A percentile compares a stretch with the other conserved stretches of the same genome.
Evolutionary conservation across 2,113 vertebrate species (phyloP).

Genomic region (Psettodes erumei): DNA sequence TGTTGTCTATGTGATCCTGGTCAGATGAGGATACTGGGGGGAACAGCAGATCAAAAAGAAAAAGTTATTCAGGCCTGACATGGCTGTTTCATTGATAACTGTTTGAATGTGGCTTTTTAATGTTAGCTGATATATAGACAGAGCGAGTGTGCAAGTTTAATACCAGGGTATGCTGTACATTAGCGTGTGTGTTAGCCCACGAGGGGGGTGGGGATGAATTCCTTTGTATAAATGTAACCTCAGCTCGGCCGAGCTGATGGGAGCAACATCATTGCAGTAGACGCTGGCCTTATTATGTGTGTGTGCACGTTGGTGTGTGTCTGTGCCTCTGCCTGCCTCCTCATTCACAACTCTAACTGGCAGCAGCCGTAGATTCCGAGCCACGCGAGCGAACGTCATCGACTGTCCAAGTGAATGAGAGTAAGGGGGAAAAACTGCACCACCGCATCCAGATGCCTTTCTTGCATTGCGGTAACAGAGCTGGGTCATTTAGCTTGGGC

Average conservation of each 20-base stretch:
- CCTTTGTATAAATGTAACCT: conserved; percentile 78
- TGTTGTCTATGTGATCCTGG: conserved; percentile 6
- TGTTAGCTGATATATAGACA: conserved; percentile 9
- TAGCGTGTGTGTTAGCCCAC: conserved; percentile 51
- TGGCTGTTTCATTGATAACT: not conserved
- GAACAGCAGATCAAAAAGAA: conserved; percentile 35
- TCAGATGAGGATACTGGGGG: conserved; percentile 29
- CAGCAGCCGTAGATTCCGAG: conserved; percentile 68
- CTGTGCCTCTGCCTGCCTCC: conserved; percentile 37
- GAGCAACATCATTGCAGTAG: conserved; percentile 63
- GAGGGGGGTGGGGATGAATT: conserved; percentile 66
- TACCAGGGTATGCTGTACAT: conserved; percentile 37
- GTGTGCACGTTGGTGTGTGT: conserved; percentile 39
- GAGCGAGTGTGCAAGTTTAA: conserved; percentile 20
- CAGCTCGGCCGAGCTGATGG: conserved; percentile 67
- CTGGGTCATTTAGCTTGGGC: conserved; percentile 62
- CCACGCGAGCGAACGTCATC: conserved; percentile 71
- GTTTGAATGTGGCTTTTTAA: conserved; percentile 16
- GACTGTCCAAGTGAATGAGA: conserved; percentile 69
- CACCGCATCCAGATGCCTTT: conserved; percentile 73
- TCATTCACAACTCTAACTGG: conserved; percentile 79
- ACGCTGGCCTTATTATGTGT: conserved; percentile 55
- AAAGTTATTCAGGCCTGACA: conserved; percentile 11
- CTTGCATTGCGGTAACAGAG: conserved; percentile 66
- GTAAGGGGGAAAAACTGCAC: conserved; percentile 64